A percentile compares a stretch with the other conserved stretches of the same genome.
phyloP scores from a whole-genome alignment of 2,888 invertebrate genomes.

The Xylota segnis region DNA sequence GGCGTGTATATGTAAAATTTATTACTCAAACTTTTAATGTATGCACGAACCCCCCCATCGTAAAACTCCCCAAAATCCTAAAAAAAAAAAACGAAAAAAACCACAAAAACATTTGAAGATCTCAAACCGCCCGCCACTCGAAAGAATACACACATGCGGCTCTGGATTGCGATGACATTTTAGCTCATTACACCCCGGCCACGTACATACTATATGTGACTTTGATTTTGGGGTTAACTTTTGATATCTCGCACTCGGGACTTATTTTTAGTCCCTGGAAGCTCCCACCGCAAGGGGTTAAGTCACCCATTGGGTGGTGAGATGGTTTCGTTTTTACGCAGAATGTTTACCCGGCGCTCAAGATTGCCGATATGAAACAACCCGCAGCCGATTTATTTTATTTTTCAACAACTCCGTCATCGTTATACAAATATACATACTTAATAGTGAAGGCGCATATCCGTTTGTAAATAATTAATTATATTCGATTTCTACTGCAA shows the following conservation, averaged over 20 bases:
- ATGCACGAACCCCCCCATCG: background rate
- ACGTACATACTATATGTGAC: background rate
- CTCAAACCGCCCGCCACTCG: background rate
- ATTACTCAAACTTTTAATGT: conserved; percentile 6
- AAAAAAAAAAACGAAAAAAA: background rate
- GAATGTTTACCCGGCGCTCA: background rate
- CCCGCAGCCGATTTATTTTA: background rate
- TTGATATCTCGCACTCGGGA: background rate
- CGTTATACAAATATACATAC: background rate
- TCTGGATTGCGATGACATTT: conserved; percentile 13
- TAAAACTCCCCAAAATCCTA: background rate
- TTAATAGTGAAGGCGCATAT: background rate
- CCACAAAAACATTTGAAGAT: background rate
- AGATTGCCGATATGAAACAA: background rate
- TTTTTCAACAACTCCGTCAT: background rate
- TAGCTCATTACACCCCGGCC: background rate
- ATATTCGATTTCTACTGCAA: conserved; percentile 1
- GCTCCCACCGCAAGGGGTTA: background rate
- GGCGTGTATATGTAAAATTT: conserved; percentile 1
- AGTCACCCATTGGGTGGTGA: too few relatives aligned
- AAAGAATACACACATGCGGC: background rate
- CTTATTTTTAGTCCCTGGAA: conserved; percentile 32
- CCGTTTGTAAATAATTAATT: conserved; percentile 22
- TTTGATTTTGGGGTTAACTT: background rate
- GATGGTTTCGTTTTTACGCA: too few relatives aligned